Percentiles rank a stretch among this genome's conserved stretches.
Conservation (phyloP, 2,113 vertebrate genomes). For the Odocoileus hemionus region DNA sequence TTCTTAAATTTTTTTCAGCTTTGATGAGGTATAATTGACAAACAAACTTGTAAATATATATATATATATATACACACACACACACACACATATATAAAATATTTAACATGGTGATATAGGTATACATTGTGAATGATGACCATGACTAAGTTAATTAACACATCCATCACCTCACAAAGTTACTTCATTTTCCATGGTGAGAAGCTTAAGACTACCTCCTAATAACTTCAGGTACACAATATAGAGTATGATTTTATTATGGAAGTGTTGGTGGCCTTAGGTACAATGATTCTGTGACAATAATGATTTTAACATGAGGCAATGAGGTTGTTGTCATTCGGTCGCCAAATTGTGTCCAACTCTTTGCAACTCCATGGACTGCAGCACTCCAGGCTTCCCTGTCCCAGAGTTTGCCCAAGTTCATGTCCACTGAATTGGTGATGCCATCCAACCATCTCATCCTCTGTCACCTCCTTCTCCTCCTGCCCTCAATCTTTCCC, state of each 20-base stretch:
- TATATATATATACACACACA: too few relatives aligned
- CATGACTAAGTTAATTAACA: neutral
- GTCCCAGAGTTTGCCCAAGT: neutral
- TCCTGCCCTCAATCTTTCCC: neutral
- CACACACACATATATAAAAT: too few relatives aligned
- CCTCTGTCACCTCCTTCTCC: neutral
- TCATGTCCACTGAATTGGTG: neutral
- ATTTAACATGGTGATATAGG: neutral
- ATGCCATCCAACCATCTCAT: neutral
- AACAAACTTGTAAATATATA: neutral
- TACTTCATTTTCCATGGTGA: neutral
- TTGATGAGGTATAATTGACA: neutral
- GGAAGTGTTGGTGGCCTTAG: neutral
- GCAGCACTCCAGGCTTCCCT: neutral
- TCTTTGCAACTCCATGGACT: neutral
- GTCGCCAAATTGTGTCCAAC: neutral
- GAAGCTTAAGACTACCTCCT: neutral
- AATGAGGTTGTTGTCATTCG: neutral
- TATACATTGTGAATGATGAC: neutral
- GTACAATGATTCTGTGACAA: neutral
- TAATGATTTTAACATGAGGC: neutral
- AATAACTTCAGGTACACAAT: neutral
- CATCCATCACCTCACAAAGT: neutral
- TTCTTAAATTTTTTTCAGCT: neutral
- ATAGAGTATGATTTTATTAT: neutral